These are phyloP conservation scores for Drosophila prostipennis DNA, from an alignment of 2,888 invertebrate genomes.

Conservation along the genomic window DNA sequence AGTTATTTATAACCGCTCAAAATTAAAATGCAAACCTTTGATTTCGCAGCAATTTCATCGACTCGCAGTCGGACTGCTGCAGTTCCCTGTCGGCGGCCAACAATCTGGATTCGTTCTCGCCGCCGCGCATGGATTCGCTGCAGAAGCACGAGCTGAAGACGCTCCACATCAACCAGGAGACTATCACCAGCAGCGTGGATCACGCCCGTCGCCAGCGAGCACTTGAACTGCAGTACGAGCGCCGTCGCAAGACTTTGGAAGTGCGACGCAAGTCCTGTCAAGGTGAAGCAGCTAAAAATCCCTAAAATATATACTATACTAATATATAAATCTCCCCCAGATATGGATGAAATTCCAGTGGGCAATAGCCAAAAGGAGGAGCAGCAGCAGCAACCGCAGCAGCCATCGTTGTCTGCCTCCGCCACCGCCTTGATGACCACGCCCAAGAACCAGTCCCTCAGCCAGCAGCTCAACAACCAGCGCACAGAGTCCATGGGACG, in stretches of 20 bases:
- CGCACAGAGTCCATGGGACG: constrained; percentile 76
- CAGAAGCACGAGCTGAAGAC: constrained; percentile 82
- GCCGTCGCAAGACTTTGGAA: constrained; percentile 82
- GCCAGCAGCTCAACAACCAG: constrained; percentile 23
- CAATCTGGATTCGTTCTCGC: constrained; percentile 84
- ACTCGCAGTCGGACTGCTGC: constrained; percentile 95
- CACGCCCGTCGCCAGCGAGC: constrained; percentile 83
- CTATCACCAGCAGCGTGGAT: constrained; percentile 82
- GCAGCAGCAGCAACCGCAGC: constrained; percentile 37
- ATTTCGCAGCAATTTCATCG: constrained; percentile 88
- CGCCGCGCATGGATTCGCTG: constrained; percentile 84
- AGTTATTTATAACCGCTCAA: constrained; percentile 41
- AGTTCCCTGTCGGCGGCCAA: constrained; percentile 90
- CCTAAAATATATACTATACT: no score
- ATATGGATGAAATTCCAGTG: constrained; percentile 57
- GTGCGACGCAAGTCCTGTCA: constrained; percentile 83
- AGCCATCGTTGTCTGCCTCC: constrained; percentile 73
- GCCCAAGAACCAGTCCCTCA: constrained; percentile 68
- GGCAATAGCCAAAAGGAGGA: constrained; percentile 39
- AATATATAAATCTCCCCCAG: no score
- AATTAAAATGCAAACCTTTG: neutral
- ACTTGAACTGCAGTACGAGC: constrained; percentile 83
- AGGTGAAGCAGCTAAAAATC: constrained; percentile 68
- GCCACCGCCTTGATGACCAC: constrained; percentile 82
- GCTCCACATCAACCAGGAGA: constrained; percentile 80